phyloP scores from a whole-genome alignment of 2,888 invertebrate genomes.

The Eulithis testata region DNA sequence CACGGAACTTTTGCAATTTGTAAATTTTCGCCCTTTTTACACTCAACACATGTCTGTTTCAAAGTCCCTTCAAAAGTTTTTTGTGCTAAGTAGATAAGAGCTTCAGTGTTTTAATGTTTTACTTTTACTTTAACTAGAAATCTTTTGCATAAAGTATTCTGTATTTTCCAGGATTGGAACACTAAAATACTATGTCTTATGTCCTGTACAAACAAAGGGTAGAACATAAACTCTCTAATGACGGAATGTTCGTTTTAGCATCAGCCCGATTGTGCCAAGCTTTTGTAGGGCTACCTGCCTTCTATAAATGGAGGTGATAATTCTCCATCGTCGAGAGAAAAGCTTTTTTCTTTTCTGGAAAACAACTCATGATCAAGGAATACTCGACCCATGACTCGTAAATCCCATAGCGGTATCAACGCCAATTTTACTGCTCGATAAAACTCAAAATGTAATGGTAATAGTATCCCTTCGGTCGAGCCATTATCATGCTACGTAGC shows the following conservation, averaged over 20 bases:
- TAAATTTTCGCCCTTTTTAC: slow-evolving; percentile 34
- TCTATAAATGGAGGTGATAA: slow-evolving; percentile 31
- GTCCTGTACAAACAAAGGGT: slow-evolving; percentile 25
- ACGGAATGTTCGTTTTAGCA: slow-evolving; percentile 29
- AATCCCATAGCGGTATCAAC: neutral
- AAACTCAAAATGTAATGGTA: neutral
- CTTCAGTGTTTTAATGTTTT: slow-evolving; percentile 14
- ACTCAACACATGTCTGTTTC: slow-evolving; percentile 8
- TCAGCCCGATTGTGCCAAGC: slow-evolving; percentile 33
- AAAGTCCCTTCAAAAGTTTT: slow-evolving; percentile 23
- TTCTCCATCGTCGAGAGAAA: slow-evolving; percentile 24
- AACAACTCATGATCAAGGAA: slow-evolving; percentile 10
- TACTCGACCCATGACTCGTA: neutral
- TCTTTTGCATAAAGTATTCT: neutral
- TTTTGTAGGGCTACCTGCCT: slow-evolving; percentile 27
- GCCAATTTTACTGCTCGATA: neutral
- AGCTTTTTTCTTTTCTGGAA: slow-evolving; percentile 22
- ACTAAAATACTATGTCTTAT: too few relatives aligned
- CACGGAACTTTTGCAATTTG: slow-evolving; percentile 39
- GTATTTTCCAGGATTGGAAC: neutral
- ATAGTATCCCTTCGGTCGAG: neutral
- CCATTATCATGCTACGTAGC: neutral
- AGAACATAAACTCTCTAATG: slow-evolving; percentile 36
- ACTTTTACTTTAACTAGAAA: slow-evolving; percentile 3
- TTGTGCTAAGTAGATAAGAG: slow-evolving; percentile 18